A percentile compares a stretch with the other conserved stretches of the same genome.
Conservation (phyloP, 2,797 vertebrate species). For the Microctenopoma steveboyesi region DNA sequence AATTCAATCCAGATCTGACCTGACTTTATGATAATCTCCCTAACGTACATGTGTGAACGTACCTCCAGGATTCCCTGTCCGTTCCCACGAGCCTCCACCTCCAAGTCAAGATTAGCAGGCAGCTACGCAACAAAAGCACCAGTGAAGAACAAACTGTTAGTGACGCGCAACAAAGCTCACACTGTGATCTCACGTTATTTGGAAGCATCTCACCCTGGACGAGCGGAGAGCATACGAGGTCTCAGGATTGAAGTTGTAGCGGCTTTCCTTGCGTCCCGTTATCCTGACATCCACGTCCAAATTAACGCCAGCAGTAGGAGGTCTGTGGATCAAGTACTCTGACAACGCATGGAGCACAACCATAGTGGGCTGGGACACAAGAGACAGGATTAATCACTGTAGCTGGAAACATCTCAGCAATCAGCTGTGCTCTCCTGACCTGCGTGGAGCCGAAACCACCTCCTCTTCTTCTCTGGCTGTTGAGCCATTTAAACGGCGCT, state of each 20-base stretch:
- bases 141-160: slow-evolving; percentile 1
- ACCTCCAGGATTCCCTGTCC: slow-evolving; percentile 85
- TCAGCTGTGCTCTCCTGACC: slow-evolving; percentile 51
- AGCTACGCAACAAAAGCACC: slow-evolving; percentile 56
- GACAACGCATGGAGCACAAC: slow-evolving; percentile 84
- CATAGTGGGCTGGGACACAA: slow-evolving; percentile 79
- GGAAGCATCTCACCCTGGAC: slow-evolving; percentile 61
- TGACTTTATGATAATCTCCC: not conserved
- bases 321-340: slow-evolving; percentile 75
- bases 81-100: slow-evolving; percentile 74
- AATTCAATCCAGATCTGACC: too few relatives aligned
- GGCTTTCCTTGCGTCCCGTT: slow-evolving; percentile 67
- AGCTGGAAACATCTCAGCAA: not conserved
- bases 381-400: too few relatives aligned
- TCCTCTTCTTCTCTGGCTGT: slow-evolving; percentile 70
- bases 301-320: slow-evolving; percentile 53
- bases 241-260: slow-evolving; percentile 68
- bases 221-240: slow-evolving; percentile 71
- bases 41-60: not conserved
- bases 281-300: slow-evolving; percentile 78
- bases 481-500: slow-evolving; percentile 78
- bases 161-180: not conserved
- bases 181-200: not conserved
- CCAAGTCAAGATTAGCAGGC: slow-evolving; percentile 65
- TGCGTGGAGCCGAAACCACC: slow-evolving; percentile 83